Evolutionary conservation across 1,140 invertebrate genomes (phyloP).

Genomic region (Drosophila tani): DNA sequence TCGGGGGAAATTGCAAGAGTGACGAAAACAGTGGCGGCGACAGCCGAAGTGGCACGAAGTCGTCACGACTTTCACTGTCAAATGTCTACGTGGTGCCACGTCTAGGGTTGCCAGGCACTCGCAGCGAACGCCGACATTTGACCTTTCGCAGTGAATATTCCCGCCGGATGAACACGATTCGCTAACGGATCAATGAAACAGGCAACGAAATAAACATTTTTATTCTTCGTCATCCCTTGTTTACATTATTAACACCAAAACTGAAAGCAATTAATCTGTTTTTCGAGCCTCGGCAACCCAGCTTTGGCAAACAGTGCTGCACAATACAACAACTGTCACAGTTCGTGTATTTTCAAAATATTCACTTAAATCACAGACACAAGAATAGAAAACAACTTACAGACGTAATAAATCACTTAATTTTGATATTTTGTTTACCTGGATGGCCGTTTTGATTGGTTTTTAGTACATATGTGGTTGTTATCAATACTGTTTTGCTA

Average conservation of each 20-base stretch:
- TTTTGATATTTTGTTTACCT: background rate
- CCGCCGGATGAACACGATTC: background rate
- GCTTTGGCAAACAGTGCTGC: constrained; percentile 2
- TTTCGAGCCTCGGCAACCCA: background rate
- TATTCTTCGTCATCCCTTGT: background rate
- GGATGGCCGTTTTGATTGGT: no score
- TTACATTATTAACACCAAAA: background rate
- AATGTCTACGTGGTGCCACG: constrained; percentile 80
- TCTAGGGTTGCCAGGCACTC: constrained; percentile 51
- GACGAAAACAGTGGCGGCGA: constrained; percentile 51
- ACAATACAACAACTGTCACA: constrained; percentile 27
- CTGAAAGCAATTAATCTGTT: background rate
- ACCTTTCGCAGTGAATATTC: background rate
- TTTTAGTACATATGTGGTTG: background rate
- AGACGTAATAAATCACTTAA: no score
- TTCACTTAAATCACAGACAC: background rate
- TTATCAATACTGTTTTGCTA: background rate
- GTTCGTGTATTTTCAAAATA: background rate
- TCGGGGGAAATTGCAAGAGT: constrained; percentile 59
- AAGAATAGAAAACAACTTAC: background rate
- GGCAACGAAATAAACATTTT: background rate
- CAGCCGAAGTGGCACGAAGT: constrained; percentile 65
- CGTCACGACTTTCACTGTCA: constrained; percentile 74
- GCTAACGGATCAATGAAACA: constrained; percentile 16
- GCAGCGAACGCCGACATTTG: background rate